Base-by-base conservation (phyloP, 2,888 invertebrate genomes). In the Notodonta dromedarius region DNA sequence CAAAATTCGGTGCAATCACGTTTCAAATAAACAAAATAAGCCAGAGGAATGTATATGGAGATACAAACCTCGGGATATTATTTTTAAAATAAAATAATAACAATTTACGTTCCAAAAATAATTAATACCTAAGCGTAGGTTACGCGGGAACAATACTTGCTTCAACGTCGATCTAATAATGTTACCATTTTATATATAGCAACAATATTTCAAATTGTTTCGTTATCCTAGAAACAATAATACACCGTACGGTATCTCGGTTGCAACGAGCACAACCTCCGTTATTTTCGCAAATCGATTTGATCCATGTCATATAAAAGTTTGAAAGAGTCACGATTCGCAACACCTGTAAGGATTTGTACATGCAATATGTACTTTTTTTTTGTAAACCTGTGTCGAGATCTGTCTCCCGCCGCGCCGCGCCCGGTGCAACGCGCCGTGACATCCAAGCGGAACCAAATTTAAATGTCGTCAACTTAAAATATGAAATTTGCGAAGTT, bases 391-490 rank as follows among this genome's bases (percentile, higher is more conserved):
- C 39, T 48, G 13, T 14, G 24, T 39, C 51, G 35, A 46, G 55
- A 61, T 61, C 46, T 24, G 58, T 59, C 56, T 24, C 39, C 32
- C 59, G 58, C 35, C 35, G 53, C 35, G 35, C 35, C 35, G 35
- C 56, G 53, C 46, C 42, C 44, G 24, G 54, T 35, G 61, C 59
- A 56, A 55, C 61, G 55, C 58, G 54, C 56, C 63, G 65, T 57
- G 62, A 64, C 69, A 68, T 67, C 68, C 57, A 61, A 68, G 71
- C 70, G 76, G 73, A 74, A 73, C 74, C 32, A 69, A 67, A 67
- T 58, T 67, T 63, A 67, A 69, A 68, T 70, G 73, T 72, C 73
- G 70, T 70, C 74, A 73, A 70, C 74, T 70, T 60, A 39, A 60
- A 60, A 66, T 24, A 24, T 24, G 24, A 24, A 24, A 24, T 24